phyloP scores from a whole-genome alignment of 2,888 invertebrate genomes.

The Idaea biselata region DNA sequence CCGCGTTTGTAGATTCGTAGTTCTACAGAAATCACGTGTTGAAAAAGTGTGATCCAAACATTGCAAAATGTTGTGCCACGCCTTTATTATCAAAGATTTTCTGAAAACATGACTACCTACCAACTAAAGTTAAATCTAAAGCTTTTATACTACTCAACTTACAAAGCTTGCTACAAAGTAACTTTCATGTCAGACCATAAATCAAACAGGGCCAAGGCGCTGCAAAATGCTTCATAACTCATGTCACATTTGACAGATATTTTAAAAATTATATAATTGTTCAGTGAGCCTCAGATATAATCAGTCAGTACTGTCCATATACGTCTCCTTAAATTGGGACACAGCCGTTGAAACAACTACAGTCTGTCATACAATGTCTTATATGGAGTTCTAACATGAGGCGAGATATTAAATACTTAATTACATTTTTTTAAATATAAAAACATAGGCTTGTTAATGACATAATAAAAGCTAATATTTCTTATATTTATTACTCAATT shows the following conservation, averaged over 20 bases:
- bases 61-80: no score
- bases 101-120: no score
- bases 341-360: slow-evolving; percentile 18
- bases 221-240: slow-evolving; percentile 12
- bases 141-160: slow-evolving; percentile 16
- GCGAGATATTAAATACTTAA: slow-evolving; percentile 27
- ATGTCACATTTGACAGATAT: slow-evolving; percentile 19
- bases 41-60: no score
- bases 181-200: slow-evolving; percentile 8
- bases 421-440: neutral
- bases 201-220: slow-evolving; percentile 13
- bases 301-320: slow-evolving; percentile 41
- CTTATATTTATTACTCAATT: no score
- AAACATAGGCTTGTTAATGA: neutral
- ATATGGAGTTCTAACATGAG: slow-evolving; percentile 37
- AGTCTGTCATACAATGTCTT: slow-evolving; percentile 33
- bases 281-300: slow-evolving; percentile 28
- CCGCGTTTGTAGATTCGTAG: no score
- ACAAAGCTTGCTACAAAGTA: neutral
- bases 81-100: no score
- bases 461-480: neutral
- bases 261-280: slow-evolving; percentile 33
- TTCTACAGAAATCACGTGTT: no score
- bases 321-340: slow-evolving; percentile 39
- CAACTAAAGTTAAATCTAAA: no score